A percentile compares a stretch with the other conserved stretches of the same genome.
phyloP scores from a whole-genome alignment of 2,797 vertebrate genomes.

The Lepilemur ruficaudatus region DNA sequence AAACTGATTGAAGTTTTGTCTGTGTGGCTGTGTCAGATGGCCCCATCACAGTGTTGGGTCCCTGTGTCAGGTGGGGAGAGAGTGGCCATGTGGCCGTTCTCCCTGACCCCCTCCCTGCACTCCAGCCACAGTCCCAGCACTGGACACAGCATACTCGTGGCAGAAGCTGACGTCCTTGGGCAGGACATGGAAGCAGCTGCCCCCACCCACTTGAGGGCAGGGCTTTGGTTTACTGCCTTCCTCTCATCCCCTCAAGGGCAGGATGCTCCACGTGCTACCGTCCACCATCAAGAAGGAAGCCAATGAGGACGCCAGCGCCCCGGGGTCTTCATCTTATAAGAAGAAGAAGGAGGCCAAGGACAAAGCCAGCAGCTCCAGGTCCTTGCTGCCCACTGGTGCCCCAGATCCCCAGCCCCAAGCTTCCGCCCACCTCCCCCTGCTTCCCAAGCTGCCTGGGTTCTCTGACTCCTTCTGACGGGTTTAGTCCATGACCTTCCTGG shows the following conservation, averaged over 20 bases:
- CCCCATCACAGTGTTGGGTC: neutral
- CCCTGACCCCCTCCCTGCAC: fast-evolving
- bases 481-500: fast-evolving
- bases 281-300: constrained; percentile 94
- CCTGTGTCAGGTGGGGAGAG: neutral
- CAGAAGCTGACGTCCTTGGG: fast-evolving
- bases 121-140: fast-evolving
- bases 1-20: fast-evolving
- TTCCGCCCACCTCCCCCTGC: neutral
- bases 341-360: constrained; percentile 92
- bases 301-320: constrained; percentile 73
- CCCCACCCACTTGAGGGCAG: neutral
- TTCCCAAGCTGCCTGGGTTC: fast-evolving
- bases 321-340: constrained; percentile 92
- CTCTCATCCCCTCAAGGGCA: constrained; percentile 85
- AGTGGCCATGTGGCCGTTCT: fast-evolving
- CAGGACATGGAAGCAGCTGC: neutral
- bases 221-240: neutral
- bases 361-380: constrained; percentile 95
- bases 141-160: fast-evolving
- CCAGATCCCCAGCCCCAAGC: too few relatives aligned
- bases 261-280: constrained; percentile 94
- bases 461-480: neutral
- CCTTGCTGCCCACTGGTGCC: neutral
- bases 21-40: fast-evolving